A percentile compares a stretch with the other conserved stretches of the same genome.
Conservation (phyloP, 2,113 vertebrate genomes). For the Sturnira hondurensis region DNA sequence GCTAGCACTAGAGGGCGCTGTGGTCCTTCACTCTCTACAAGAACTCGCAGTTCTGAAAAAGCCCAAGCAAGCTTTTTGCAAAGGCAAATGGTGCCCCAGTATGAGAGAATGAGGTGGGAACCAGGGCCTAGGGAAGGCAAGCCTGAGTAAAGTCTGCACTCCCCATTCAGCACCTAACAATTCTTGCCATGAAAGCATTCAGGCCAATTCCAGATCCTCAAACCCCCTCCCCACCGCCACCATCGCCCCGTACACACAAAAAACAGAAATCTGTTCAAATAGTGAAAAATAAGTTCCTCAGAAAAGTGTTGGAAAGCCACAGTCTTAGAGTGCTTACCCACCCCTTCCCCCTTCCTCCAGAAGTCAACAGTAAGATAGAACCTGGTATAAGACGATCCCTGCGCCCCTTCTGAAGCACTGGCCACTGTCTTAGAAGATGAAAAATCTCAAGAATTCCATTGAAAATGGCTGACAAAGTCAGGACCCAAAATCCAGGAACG, state of each 20-base stretch:
- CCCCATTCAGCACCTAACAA: not conserved
- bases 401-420: not conserved
- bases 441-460: not conserved
- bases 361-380: not conserved
- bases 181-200: not conserved
- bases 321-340: not conserved
- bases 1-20: slow-evolving; percentile 24
- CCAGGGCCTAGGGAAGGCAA: not conserved
- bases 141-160: not conserved
- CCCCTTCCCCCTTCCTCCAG: not conserved
- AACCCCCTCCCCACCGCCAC: rapidly evolving
- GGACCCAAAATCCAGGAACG: not conserved
- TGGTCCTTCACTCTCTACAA: not conserved
- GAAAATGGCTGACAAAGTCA: not conserved
- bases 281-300: not conserved
- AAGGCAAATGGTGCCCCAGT: not conserved
- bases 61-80: not conserved
- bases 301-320: not conserved
- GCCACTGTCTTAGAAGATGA: not conserved
- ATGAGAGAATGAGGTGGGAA: not conserved
- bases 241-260: not conserved
- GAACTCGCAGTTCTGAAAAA: not conserved
- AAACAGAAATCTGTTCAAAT: not conserved
- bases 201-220: not conserved
- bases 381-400: not conserved